These are phyloP conservation scores for Drosophila neotestacea DNA, from an alignment of 2,888 invertebrate genomes.

Conservation along the genomic window DNA sequence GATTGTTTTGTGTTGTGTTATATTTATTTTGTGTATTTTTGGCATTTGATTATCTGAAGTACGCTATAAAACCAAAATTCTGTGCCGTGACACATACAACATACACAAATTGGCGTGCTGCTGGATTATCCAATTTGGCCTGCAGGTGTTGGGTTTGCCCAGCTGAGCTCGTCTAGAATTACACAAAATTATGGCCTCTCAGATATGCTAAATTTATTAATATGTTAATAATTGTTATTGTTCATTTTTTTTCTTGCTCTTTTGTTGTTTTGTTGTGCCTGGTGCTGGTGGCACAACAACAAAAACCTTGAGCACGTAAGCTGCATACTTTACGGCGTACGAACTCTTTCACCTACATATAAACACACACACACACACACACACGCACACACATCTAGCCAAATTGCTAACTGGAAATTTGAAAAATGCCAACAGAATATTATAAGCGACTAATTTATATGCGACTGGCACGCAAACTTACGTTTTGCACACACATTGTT, in stretches of 20 bases:
- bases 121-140: constrained; percentile 65
- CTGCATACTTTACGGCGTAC: constrained; percentile 77
- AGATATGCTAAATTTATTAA: constrained; percentile 81
- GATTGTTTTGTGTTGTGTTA: constrained; percentile 1
- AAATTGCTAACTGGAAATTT: constrained; percentile 80
- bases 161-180: constrained; percentile 72
- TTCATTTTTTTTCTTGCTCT: constrained; percentile 30
- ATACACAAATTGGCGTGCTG: constrained; percentile 42
- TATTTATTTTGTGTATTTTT: background rate
- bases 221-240: constrained; percentile 82
- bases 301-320: constrained; percentile 76
- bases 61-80: constrained; percentile 40
- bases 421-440: constrained; percentile 81
- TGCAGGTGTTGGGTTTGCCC: constrained; percentile 62
- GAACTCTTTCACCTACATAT: constrained; percentile 72
- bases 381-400: constrained; percentile 33
- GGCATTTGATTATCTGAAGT: constrained; percentile 26
- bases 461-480: constrained; percentile 78
- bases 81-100: background rate
- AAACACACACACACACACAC: constrained; percentile 20
- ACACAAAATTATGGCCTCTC: constrained; percentile 81
- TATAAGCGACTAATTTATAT: constrained; percentile 79
- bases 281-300: constrained; percentile 33
- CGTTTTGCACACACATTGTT: constrained; percentile 80
- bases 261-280: constrained; percentile 53